These are phyloP conservation scores for Aplysina aerophoba DNA, from an alignment of 37 sponge, comb jelly and placozoan species.

Conservation along the genomic window DNA sequence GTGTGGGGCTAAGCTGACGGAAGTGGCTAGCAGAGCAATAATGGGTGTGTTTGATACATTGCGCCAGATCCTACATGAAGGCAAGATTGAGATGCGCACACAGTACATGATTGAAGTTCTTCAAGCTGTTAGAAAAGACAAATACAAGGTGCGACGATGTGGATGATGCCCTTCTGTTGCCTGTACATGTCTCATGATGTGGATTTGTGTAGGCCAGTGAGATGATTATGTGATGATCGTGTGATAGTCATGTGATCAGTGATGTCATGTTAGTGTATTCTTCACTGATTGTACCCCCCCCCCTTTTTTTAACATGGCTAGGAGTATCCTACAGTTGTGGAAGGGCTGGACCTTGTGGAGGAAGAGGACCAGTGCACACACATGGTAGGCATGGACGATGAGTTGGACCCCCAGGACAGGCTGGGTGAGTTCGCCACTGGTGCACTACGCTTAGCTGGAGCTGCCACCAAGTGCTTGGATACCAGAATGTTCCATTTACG, in stretches of 20 bases:
- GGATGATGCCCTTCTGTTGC: neutral
- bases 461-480: too few relatives aligned
- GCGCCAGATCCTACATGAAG: constrained; percentile 82
- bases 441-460: too few relatives aligned
- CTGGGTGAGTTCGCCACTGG: constrained; percentile 65
- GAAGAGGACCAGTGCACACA: constrained; percentile 98
- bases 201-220: neutral
- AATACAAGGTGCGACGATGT: constrained; percentile 71
- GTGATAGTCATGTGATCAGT: neutral
- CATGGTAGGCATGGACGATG: constrained; percentile 84
- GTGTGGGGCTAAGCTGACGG: constrained; percentile 80
- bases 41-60: constrained; percentile 91
- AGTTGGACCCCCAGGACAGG: constrained; percentile 62
- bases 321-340: constrained; percentile 83
- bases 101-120: constrained; percentile 99
- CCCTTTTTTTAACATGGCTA: constrained; percentile 1
- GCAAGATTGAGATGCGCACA: constrained; percentile 76
- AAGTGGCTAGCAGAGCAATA: constrained; percentile 79
- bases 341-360: constrained; percentile 89
- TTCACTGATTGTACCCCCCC: neutral
- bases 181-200: neutral
- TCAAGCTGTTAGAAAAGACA: constrained; percentile 92
- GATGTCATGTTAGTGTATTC: neutral
- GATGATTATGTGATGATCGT: neutral
- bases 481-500: neutral